Evolutionary conservation across 2,113 vertebrate species (phyloP).

Genomic region (Centropristis striata): DNA sequence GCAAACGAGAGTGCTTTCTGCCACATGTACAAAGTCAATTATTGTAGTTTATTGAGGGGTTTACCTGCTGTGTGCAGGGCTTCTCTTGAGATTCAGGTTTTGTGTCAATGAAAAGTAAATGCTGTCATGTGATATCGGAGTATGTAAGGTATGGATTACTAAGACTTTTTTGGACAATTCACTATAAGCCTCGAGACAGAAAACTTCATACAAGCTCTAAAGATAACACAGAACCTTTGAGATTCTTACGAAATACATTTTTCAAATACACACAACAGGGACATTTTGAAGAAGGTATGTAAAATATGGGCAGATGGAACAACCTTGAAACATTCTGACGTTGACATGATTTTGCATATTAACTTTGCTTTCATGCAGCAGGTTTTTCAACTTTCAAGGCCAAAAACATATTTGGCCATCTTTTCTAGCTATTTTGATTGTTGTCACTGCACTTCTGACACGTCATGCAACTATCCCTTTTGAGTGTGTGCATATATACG

Average conservation of each 20-base stretch:
- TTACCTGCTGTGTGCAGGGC: constrained; percentile 17
- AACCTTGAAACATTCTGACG: constrained; percentile 69
- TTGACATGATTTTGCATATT: constrained; percentile 47
- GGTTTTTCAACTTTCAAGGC: constrained; percentile 77
- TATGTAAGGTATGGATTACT: not conserved
- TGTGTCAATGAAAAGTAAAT: constrained; percentile 8
- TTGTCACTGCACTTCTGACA: not conserved
- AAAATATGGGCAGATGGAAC: constrained; percentile 67
- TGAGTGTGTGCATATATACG: not conserved
- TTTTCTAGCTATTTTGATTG: constrained; percentile 47
- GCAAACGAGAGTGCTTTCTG: constrained; percentile 56
- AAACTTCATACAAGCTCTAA: constrained; percentile 38
- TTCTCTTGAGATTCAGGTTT: constrained; percentile 13
- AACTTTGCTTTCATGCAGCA: constrained; percentile 60
- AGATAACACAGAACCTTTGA: constrained; percentile 16
- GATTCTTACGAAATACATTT: constrained; percentile 39
- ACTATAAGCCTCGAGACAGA: not conserved
- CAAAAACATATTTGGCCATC: constrained; percentile 46
- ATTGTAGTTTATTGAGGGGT: constrained; percentile 45
- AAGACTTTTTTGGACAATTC: constrained; percentile 5
- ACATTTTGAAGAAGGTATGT: constrained; percentile 58
- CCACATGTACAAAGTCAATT: constrained; percentile 38
- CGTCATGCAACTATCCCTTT: constrained; percentile 20
- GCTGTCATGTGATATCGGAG: not conserved
- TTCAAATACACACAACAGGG: constrained; percentile 31